Evolutionary conservation across 2,113 vertebrate genomes (phyloP), one percentile per base, ranked within the genome.

Genomic region (Dromaius novaehollandiae): DNA sequence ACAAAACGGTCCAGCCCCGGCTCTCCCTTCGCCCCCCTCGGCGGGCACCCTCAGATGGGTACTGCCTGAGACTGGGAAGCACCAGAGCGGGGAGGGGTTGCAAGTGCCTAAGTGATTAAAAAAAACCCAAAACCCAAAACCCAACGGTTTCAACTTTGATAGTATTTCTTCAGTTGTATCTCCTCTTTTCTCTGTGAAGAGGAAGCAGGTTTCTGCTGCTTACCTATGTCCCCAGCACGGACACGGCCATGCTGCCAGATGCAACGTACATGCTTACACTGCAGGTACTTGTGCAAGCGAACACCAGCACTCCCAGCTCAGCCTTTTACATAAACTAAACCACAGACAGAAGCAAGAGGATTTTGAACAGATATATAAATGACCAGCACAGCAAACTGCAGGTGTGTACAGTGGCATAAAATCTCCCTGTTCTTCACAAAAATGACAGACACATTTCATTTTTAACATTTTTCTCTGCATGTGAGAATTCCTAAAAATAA

Each of bases 81-180:
- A 88, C 40, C 80, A 80, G 53, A 83, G 44, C 53, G 89, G 40
- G 46, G 7, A 86, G 68, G 48, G 88, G 86, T 88, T 75, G 55
- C 40, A 86, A 73, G 61, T 55, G 25, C 50, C 74, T 14, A 70
- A 81, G 34, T 40, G 36, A 81, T 36, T 88, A 73, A 58, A 61
- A 48, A 3, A 6, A 4, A n/a, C n/a, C 61, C 14, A 85, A 86
- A 64, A 48, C 6, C 38, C 38, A 82, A 69, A 46, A 76, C 96
- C 93, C 22, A 15, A 16, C 7, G 56, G 22, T 14, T 87, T 12
- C 20, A 88, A 51, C 40, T 89, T 93, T 66, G 53, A 51, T 63
- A 84, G 19, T 70, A 19, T 80, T 53, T 38, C 44, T 61, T 51
- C 69, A 68, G 70, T 90, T 86, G 10, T 40, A 40, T 30, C 60